Evolutionary conservation across 2,888 invertebrate species (phyloP).

Genomic region (Agrochola circellaris): DNA sequence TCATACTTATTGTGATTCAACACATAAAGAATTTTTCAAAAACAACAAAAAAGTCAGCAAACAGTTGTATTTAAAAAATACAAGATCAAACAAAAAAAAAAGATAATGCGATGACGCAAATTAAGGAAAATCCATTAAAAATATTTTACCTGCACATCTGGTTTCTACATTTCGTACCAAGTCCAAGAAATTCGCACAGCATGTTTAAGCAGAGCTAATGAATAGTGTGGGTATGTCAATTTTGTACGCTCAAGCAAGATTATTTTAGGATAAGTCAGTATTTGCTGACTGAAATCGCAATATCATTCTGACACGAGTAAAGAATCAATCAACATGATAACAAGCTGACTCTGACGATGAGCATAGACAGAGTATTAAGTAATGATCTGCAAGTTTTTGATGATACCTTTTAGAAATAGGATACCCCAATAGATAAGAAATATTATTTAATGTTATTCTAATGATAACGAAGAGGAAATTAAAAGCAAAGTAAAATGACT

Average conservation of each 20-base stretch:
- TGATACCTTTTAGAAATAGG: not conserved
- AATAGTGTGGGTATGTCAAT: constrained; percentile 28
- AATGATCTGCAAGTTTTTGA: constrained; percentile 10
- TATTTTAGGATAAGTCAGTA: constrained; percentile 24
- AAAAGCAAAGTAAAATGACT: constrained; percentile 8
- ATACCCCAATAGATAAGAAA: too few species aligned
- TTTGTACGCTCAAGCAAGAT: constrained; percentile 23
- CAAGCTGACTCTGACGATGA: constrained; percentile 14
- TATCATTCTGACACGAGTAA: constrained; percentile 27
- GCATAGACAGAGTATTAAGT: not conserved
- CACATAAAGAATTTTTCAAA: not conserved
- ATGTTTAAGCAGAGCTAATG: constrained; percentile 21
- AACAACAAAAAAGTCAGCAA: not conserved
- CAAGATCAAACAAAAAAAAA: not conserved
- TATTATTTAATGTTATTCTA: not conserved
- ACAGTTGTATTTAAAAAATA: not conserved
- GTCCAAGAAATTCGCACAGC: constrained; percentile 43
- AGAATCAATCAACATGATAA: constrained; percentile 34
- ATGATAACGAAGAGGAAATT: constrained; percentile 9
- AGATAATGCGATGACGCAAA: not conserved
- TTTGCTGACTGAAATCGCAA: constrained; percentile 1
- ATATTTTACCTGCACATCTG: not conserved
- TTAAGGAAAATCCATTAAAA: constrained; percentile 23
- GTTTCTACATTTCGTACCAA: constrained; percentile 4
- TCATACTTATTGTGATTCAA: not conserved